phyloP scores from a whole-genome alignment of 2,797 vertebrate species.

The Etheostoma perlongum region DNA sequence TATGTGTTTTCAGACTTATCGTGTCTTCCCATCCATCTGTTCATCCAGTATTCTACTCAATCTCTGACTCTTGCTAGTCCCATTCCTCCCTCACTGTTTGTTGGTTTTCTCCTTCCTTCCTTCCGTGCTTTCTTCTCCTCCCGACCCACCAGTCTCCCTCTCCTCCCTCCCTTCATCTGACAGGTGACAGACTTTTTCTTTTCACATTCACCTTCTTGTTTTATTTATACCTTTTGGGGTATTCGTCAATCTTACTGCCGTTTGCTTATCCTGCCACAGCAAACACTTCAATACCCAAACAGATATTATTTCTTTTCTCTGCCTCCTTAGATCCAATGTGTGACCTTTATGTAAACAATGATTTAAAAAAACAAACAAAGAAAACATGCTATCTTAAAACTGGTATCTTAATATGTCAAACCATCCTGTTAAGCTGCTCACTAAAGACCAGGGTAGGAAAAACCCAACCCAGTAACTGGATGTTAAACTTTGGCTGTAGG shows the following conservation, averaged over 20 bases:
- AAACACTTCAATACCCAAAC: not conserved
- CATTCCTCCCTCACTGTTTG: not conserved
- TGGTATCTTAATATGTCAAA: not conserved
- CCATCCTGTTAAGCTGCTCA: not conserved
- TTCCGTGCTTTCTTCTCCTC: not conserved
- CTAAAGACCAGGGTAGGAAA: no score
- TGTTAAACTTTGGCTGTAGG: no score
- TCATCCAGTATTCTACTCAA: not conserved
- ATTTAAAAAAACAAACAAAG: not conserved
- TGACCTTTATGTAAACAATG: not conserved
- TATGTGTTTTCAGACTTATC: no score
- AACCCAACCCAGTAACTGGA: no score
- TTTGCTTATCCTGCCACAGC: not conserved
- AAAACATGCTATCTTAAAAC: not conserved
- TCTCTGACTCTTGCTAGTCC: not conserved
- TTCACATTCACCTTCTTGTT: not conserved
- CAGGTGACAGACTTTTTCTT: slow-evolving; percentile 1
- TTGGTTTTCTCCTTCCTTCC: not conserved
- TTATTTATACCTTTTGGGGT: slow-evolving; percentile 5
- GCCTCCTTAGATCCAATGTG: not conserved
- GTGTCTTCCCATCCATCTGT: not conserved
- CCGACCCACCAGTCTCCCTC: not conserved
- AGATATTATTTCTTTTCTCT: not conserved
- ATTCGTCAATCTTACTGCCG: not conserved
- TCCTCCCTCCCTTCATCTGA: not conserved